Evolutionary conservation across 2,888 invertebrate species (phyloP).

Genomic region (Netelia fuscicornis): DNA sequence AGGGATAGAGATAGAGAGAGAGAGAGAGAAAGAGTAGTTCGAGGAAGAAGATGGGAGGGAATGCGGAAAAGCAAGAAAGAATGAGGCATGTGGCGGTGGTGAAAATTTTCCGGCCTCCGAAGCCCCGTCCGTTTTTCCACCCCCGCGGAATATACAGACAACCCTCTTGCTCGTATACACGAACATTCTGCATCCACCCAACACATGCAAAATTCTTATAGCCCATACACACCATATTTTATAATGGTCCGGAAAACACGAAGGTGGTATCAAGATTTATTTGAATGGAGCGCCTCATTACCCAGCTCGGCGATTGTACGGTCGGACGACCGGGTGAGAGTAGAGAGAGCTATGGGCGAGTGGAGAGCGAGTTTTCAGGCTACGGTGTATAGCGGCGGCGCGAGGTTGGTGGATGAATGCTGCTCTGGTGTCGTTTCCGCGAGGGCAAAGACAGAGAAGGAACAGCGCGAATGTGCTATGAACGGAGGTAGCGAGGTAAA

Average conservation of each 20-base stretch:
- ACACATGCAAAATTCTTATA: conserved; percentile 32
- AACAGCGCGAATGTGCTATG: conserved; percentile 45
- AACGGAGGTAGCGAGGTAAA: conserved; percentile 61
- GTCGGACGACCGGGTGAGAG: conserved; percentile 75
- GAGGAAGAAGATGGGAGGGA: conserved; percentile 69
- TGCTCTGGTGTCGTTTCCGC: conserved; percentile 44
- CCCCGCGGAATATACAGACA: conserved; percentile 12
- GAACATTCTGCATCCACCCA: conserved; percentile 30
- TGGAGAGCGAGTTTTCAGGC: conserved; percentile 60
- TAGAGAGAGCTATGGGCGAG: conserved; percentile 59
- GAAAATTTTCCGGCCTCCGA: conserved; percentile 73
- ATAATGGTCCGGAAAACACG: conserved; percentile 82
- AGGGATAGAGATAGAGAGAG: conserved; percentile 17
- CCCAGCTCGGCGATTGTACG: conserved; percentile 81
- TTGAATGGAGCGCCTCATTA: conserved; percentile 84
- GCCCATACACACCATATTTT: conserved; percentile 69
- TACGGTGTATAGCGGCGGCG: conserved; percentile 50
- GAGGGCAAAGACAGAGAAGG: conserved; percentile 48
- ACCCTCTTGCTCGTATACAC: conserved; percentile 20
- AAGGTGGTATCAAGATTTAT: conserved; percentile 83
- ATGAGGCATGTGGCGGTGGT: conserved; percentile 66
- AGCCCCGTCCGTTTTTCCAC: conserved; percentile 67
- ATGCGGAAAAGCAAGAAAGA: conserved; percentile 57
- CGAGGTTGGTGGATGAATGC: conserved; percentile 48
- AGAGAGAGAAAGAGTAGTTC: background rate